A percentile compares a stretch with the other conserved stretches of the same genome.
Conservation (phyloP, 30 jellyfish, hydroid and myxozoan genomes). For the Nemopilema nomurai region DNA sequence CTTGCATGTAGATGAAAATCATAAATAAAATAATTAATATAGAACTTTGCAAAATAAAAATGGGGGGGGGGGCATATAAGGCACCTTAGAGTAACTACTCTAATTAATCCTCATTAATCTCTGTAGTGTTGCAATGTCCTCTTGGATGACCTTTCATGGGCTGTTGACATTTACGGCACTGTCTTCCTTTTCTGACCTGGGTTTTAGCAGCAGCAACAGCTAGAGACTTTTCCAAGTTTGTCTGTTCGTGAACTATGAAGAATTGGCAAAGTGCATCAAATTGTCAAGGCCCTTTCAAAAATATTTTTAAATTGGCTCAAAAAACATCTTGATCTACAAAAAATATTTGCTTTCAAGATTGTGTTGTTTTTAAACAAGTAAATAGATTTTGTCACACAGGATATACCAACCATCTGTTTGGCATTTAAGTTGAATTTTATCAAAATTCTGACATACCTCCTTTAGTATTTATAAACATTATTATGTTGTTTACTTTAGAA, state of each 20-base stretch:
- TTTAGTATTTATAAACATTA: neutral
- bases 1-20: too few relatives aligned
- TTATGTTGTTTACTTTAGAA: neutral
- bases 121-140: neutral
- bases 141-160: neutral
- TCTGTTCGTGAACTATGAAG: neutral
- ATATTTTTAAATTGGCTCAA: too few relatives aligned
- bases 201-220: neutral
- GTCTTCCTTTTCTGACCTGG: neutral
- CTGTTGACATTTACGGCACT: neutral
- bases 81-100: neutral
- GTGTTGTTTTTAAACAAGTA: neutral
- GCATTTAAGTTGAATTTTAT: neutral
- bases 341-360: neutral
- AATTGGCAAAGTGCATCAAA: neutral
- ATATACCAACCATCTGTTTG: neutral
- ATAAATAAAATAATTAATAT: too few relatives aligned
- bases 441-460: neutral
- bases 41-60: neutral
- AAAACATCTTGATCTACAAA: neutral
- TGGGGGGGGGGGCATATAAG: neutral
- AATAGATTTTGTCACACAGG: neutral
- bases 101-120: neutral
- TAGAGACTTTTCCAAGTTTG: neutral
- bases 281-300: neutral